These are phyloP conservation scores for Remorina albescens DNA, from an alignment of 2,797 vertebrate genomes.

Conservation along the genomic window DNA sequence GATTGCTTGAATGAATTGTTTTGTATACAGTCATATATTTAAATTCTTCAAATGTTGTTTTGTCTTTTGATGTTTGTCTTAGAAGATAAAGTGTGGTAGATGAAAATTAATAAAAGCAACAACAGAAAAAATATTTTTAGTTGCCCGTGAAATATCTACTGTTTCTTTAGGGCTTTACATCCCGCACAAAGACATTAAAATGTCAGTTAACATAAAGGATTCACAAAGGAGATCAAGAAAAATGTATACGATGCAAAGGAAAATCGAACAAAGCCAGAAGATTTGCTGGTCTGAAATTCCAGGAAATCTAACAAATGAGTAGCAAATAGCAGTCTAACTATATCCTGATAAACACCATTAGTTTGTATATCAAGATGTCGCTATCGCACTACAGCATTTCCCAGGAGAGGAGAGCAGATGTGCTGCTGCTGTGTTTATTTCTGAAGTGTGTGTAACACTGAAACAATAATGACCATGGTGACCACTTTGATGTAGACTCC, in stretches of 20 bases:
- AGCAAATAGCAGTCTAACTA: constrained; percentile 12
- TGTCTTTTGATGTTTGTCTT: not conserved
- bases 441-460: constrained; percentile 18
- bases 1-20: not conserved
- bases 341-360: not conserved
- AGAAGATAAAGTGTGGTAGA: not conserved
- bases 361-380: constrained; percentile 17
- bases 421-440: constrained; percentile 23
- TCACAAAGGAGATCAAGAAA: constrained; percentile 5
- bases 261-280: constrained; percentile 27
- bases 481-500: constrained; percentile 37
- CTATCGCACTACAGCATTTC: constrained; percentile 13
- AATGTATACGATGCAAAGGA: constrained; percentile 20
- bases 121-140: constrained; percentile 6
- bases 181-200: constrained; percentile 41
- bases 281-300: constrained; percentile 19
- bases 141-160: not conserved
- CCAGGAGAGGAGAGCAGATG: constrained; percentile 7
- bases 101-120: not conserved
- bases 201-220: constrained; percentile 28
- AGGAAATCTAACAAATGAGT: constrained; percentile 29
- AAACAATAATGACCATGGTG: constrained; percentile 56
- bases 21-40: not conserved
- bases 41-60: not conserved
- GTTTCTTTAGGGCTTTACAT: not conserved